These are phyloP conservation scores for Dendrophyllia cribrosa DNA, from an alignment of 64 coral and sea anemone species.

Conservation along the genomic window DNA sequence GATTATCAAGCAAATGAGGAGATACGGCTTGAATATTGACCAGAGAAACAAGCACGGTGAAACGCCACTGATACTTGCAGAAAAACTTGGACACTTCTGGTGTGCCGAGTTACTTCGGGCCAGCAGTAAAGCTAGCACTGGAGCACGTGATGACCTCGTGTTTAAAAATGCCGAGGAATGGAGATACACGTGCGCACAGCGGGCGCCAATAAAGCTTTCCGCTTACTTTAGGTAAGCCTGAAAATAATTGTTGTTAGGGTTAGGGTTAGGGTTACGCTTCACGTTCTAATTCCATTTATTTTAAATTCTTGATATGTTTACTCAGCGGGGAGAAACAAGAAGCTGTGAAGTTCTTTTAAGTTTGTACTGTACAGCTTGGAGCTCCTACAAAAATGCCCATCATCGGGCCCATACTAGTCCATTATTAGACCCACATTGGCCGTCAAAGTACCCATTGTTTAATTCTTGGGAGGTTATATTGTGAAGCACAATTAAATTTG, in stretches of 20 bases:
- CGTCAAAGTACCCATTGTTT: too few relatives aligned
- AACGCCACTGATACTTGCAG: slow-evolving; percentile 56
- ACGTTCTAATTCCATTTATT: too few relatives aligned
- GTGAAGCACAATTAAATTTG: too few relatives aligned
- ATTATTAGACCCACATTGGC: too few relatives aligned
- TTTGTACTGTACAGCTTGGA: too few relatives aligned
- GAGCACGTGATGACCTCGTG: neutral
- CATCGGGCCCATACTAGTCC: too few relatives aligned
- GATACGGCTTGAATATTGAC: slow-evolving; percentile 45
- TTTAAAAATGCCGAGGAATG: slow-evolving; percentile 47
- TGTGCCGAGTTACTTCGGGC: slow-evolving; percentile 28
- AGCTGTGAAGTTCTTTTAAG: too few relatives aligned
- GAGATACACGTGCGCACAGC: neutral
- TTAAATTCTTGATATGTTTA: too few relatives aligned
- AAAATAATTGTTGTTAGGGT: neutral
- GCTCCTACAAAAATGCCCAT: too few relatives aligned
- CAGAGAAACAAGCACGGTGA: slow-evolving; percentile 40
- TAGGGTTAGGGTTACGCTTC: too few relatives aligned
- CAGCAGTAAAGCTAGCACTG: slow-evolving; percentile 16
- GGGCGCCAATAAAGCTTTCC: neutral
- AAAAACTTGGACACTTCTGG: slow-evolving; percentile 13
- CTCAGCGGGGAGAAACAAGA: too few relatives aligned
- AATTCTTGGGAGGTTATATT: too few relatives aligned
- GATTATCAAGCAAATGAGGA: slow-evolving; percentile 49
- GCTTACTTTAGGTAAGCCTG: slow-evolving; percentile 35